Evolutionary conservation across 1,140 invertebrate genomes (phyloP).

Genomic region (Brachionus plicatilis): DNA sequence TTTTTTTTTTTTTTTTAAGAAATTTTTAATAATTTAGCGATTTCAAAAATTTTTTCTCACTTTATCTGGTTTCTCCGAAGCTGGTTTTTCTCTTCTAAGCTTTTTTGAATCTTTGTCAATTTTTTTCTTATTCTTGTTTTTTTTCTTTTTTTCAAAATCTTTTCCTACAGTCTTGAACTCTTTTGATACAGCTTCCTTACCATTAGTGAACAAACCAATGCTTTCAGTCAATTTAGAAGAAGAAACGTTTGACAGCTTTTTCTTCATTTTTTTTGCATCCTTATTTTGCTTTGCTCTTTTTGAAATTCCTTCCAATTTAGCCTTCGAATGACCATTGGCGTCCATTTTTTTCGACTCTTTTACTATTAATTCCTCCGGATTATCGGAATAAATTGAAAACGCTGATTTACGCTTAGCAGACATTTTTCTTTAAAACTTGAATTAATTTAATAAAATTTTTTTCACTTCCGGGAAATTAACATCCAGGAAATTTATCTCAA

Average conservation of each 20-base stretch:
- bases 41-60: not conserved
- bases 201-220: not conserved
- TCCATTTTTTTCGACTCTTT: not conserved
- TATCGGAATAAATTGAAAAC: slow-evolving; percentile 22
- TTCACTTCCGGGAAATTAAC: not conserved
- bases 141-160: not conserved
- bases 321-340: not conserved
- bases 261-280: not conserved
- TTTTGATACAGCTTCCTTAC: not conserved
- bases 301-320: not conserved
- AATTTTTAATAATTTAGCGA: not conserved
- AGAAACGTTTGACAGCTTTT: not conserved
- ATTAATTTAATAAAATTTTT: not conserved
- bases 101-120: not conserved
- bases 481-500: not conserved
- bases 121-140: not conserved
- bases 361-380: not conserved
- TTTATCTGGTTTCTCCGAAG: not conserved
- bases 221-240: not conserved
- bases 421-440: not conserved
- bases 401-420: slow-evolving; percentile 19
- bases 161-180: not conserved
- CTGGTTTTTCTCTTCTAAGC: not conserved
- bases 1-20: not conserved
- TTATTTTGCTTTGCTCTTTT: not conserved